A percentile compares a stretch with the other conserved stretches of the same genome.
These are phyloP conservation scores for Alligator mississippiensis DNA, from an alignment of 2,113 vertebrate species.

Conservation along the genomic window DNA sequence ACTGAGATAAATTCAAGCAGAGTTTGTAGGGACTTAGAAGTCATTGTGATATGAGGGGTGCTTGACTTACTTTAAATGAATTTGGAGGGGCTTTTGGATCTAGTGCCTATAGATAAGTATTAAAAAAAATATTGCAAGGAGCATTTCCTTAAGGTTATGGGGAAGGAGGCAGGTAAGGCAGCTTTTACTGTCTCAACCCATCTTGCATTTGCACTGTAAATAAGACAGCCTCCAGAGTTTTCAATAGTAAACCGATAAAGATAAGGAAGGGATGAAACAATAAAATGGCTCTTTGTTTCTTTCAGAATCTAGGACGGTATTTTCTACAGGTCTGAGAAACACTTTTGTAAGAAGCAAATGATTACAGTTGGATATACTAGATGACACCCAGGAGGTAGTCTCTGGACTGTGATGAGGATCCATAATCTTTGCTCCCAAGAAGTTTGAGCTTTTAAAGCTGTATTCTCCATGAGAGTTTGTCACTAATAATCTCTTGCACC, in stretches of 20 bases:
- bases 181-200: fast-evolving
- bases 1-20: not conserved
- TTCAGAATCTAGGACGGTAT: not conserved
- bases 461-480: not conserved
- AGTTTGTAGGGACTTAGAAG: not conserved
- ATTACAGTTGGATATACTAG: not conserved
- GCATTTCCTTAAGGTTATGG: not conserved
- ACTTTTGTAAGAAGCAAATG: not conserved
- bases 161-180: not conserved
- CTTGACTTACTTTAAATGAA: not conserved
- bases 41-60: not conserved
- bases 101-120: not conserved
- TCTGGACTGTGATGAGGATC: not conserved
- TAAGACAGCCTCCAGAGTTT: not conserved
- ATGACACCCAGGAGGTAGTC: not conserved
- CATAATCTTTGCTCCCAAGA: not conserved
- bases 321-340: not conserved
- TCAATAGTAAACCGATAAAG: not conserved
- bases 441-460: not conserved
- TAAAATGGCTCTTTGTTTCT: not conserved
- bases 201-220: not conserved
- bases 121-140: not conserved
- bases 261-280: not conserved
- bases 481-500: no score
- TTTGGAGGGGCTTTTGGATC: not conserved